A percentile compares a stretch with the other conserved stretches of the same genome.
Evolutionary conservation across 2,888 invertebrate species (phyloP).

Genomic region (Leptinotarsa tumamoca): DNA sequence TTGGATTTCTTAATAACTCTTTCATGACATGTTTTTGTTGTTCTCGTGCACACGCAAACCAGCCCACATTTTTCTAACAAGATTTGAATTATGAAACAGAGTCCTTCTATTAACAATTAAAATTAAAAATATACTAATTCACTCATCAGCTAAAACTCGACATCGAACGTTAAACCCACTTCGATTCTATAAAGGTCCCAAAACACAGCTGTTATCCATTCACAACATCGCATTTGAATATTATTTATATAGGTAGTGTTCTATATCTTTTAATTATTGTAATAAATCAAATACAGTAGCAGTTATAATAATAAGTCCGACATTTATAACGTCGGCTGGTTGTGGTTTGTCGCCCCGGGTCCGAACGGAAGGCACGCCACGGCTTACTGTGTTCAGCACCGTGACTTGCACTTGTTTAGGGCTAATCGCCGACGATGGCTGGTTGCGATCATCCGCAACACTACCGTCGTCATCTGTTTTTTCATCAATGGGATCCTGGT

Average conservation of each 20-base stretch:
- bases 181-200: neutral
- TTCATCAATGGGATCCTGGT: slow-evolving; percentile 34
- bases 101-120: no score
- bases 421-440: slow-evolving; percentile 53
- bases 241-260: slow-evolving; percentile 13
- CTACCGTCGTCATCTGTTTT: slow-evolving; percentile 49
- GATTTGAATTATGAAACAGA: no score
- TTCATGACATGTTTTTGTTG: no score
- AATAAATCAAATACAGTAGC: slow-evolving; percentile 55
- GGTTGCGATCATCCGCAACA: slow-evolving; percentile 40
- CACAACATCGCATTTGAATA: slow-evolving; percentile 1
- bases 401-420: slow-evolving; percentile 59
- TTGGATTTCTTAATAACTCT: no score
- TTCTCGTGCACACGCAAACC: no score
- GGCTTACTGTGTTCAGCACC: slow-evolving; percentile 41
- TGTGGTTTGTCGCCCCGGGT: slow-evolving; percentile 54
- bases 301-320: slow-evolving; percentile 50
- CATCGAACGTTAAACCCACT: neutral
- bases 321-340: slow-evolving; percentile 50
- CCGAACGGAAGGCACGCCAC: slow-evolving; percentile 27
- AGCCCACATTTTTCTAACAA: no score
- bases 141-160: neutral
- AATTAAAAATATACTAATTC: neutral
- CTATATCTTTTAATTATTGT: slow-evolving; percentile 46
- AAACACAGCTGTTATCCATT: slow-evolving; percentile 1